These are phyloP conservation scores for Benthosema pterotum DNA, from an alignment of 2,797 vertebrate species.

Conservation along the genomic window DNA sequence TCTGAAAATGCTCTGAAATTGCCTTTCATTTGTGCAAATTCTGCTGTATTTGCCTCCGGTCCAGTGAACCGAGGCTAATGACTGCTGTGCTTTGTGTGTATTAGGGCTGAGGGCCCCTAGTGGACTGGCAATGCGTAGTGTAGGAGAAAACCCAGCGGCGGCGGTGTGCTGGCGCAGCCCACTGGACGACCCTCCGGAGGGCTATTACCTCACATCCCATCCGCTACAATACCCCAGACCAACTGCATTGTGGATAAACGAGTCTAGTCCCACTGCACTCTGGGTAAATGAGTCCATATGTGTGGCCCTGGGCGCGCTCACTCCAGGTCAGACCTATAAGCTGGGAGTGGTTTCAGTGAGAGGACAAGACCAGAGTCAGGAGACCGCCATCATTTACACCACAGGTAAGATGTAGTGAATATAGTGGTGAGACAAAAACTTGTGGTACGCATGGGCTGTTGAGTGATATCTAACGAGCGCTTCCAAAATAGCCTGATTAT, in stretches of 20 bases:
- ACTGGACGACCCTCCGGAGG: constrained; percentile 55
- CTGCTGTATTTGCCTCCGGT: too few relatives aligned
- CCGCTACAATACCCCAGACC: constrained; percentile 33
- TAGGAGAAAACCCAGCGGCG: constrained; percentile 73
- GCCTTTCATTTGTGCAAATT: too few relatives aligned
- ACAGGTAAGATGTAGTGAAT: constrained; percentile 73
- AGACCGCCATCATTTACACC: constrained; percentile 76
- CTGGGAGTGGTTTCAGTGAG: constrained; percentile 79
- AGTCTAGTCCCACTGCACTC: constrained; percentile 49
- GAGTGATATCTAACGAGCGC: too few relatives aligned
- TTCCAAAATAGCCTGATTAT: too few relatives aligned
- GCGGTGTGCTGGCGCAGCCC: constrained; percentile 80
- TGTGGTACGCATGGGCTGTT: too few relatives aligned
- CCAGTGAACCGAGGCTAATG: neutral
- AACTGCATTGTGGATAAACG: constrained; percentile 63
- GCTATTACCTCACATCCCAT: constrained; percentile 75
- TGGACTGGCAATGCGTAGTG: constrained; percentile 68
- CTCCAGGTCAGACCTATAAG: constrained; percentile 84
- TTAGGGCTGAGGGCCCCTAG: constrained; percentile 80
- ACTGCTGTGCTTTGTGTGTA: constrained; percentile 21
- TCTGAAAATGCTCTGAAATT: too few relatives aligned
- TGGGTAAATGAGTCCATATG: constrained; percentile 72
- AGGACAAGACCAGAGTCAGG: constrained; percentile 80
- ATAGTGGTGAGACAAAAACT: too few relatives aligned
- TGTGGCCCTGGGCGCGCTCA: constrained; percentile 73